Conservation (phyloP, 2,888 invertebrate genomes). For the Andrena bicolor region DNA sequence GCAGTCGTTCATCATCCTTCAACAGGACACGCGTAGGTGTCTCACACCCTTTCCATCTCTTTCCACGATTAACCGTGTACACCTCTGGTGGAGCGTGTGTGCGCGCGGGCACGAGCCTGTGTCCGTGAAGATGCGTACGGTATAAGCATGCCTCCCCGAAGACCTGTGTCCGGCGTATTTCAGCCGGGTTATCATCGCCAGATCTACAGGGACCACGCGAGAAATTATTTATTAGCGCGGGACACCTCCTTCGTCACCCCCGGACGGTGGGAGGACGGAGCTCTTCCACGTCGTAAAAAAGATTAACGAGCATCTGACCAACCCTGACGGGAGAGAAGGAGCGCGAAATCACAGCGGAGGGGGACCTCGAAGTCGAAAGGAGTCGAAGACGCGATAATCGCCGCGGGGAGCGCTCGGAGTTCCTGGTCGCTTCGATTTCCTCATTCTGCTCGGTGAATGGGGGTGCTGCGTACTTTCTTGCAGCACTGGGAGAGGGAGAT, state of each 20-base stretch:
- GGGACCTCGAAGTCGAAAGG: constrained; percentile 31
- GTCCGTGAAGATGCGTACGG: constrained; percentile 49
- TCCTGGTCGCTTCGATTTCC: not conserved
- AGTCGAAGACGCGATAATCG: constrained; percentile 28
- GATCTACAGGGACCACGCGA: constrained; percentile 84
- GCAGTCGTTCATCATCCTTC: constrained; percentile 50
- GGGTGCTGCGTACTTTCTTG: not conserved
- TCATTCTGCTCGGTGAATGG: not conserved
- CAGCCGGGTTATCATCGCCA: constrained; percentile 84
- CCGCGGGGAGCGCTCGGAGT: not conserved
- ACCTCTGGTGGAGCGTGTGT: not conserved
- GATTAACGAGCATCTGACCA: constrained; percentile 80
- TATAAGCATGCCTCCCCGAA: constrained; percentile 71
- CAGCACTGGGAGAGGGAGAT: not conserved
- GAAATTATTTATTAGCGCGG: constrained; percentile 85
- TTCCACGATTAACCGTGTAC: constrained; percentile 39
- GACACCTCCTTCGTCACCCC: constrained; percentile 82
- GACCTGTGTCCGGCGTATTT: constrained; percentile 81
- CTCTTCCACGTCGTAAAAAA: constrained; percentile 82
- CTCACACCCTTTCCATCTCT: constrained; percentile 39
- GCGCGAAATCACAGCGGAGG: constrained; percentile 62
- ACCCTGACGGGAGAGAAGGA: constrained; percentile 59
- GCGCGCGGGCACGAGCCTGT: constrained; percentile 8
- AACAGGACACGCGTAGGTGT: constrained; percentile 43
- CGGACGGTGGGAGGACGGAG: constrained; percentile 59